Evolutionary conservation across 2,888 invertebrate genomes (phyloP).

Genomic region (Colletes collaris): DNA sequence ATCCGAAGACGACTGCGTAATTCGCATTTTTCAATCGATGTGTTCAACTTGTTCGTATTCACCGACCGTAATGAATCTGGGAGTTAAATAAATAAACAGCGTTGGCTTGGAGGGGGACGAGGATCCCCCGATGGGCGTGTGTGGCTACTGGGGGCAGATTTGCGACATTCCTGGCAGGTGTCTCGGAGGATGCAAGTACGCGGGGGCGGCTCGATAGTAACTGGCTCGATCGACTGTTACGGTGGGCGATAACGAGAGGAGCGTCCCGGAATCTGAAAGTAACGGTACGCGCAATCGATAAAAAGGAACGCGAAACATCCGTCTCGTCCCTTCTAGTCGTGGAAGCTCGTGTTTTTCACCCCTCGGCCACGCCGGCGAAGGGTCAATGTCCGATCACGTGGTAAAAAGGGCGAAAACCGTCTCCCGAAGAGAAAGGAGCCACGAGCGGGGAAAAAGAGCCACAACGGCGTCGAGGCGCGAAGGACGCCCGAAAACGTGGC

Average conservation of each 20-base stretch:
- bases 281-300: conserved; percentile 61
- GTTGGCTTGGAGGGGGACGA: too few relatives aligned
- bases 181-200: conserved; percentile 2
- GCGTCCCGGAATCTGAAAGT: conserved; percentile 53
- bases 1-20: too few relatives aligned
- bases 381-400: conserved; percentile 72
- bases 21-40: too few relatives aligned
- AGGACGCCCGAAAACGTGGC: conserved; percentile 68
- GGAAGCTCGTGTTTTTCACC: conserved; percentile 66
- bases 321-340: conserved; percentile 65
- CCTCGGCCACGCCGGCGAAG: conserved; percentile 62
- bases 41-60: too few relatives aligned
- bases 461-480: background rate
- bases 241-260: conserved; percentile 14
- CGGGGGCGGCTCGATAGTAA: conserved; percentile 17
- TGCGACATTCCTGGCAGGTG: background rate
- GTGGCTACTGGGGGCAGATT: too few relatives aligned
- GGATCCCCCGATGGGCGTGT: too few relatives aligned
- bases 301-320: conserved; percentile 63
- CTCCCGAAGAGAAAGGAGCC: conserved; percentile 58
- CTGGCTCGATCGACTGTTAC: conserved; percentile 33
- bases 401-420: conserved; percentile 70
- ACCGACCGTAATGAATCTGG: too few relatives aligned
- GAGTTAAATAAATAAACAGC: too few relatives aligned
- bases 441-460: conserved; percentile 22